Evolutionary conservation across 1,140 invertebrate genomes (phyloP), one percentile per base, ranked within the genome.

Genomic region (Sipha flava): DNA sequence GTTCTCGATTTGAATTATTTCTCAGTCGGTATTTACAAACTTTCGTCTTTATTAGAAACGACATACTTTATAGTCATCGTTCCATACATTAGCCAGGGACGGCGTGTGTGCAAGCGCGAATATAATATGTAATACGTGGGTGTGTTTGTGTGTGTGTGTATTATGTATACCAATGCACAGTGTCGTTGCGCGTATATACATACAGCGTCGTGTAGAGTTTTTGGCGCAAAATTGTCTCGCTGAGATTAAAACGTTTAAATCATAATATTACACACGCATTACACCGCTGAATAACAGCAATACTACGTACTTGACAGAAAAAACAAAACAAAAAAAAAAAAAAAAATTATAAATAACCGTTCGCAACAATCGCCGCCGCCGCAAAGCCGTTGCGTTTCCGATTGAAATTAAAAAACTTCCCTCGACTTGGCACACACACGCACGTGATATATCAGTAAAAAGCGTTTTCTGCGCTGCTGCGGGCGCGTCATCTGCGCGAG

Each of bases 201-300:
- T n/a, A n/a, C n/a, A n/a, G n/a, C n/a, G n/a, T n/a, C n/a, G n/a
- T n/a, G n/a, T n/a, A n/a, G 40, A 34, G 23, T 73, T 72, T 72
- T 72, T 72, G 68, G 68, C 68, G 68, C 68, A n/a, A 72, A 49
- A 31, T 29, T 2, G 68, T 49, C 34, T 47, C 16, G 47, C 47
- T 7, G 47, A 54, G 47, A 75, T 75, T 75, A 75, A 75, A 75
- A 75, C 70, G 29, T 72, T 72, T 72, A 72, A 72, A 72, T 72
- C 68, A 49, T 66, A 66, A 37, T 37, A 26, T 64, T 21, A 3
- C 45, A 10, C 59, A n/a, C 2, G 16, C 31, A n/a, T n/a, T n/a
- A n/a, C n/a, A n/a, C n/a, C n/a, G n/a, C n/a, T n/a, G n/a, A n/a
- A n/a, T n/a, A n/a, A n/a, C n/a, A n/a, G n/a, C n/a, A n/a, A n/a